Evolutionary conservation across 2,113 vertebrate species (phyloP), one percentile per base, ranked within the genome.

Genomic region (Noctilio leporinus): DNA sequence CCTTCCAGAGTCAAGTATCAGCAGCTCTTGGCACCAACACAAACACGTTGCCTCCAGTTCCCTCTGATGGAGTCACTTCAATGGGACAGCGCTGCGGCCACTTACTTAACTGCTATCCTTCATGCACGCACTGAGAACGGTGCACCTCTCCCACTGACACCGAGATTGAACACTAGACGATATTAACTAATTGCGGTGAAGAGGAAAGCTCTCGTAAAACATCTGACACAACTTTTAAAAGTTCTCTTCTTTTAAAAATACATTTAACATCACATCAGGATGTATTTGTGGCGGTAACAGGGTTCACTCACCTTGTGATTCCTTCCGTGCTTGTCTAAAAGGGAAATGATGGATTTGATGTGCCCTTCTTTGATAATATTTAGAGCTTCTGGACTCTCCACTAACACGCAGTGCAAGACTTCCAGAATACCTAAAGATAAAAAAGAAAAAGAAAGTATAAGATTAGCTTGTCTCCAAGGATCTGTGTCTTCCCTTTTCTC

Each of bases 341-440:
- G 98, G 53, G 99, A 99, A 95, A 99, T 99, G 49, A 99, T 99
- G 65, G 99, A 99, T 92, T 99, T 99, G 97, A 99, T 99, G 96
- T 99, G 99, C 89, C 99, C 99, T 96, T 99, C 99, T 97, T 99
- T 99, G 97, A 99, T 99, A 95, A 99, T 99, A 97, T 99, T 99
- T 45, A 99, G 98, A 76, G 99, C 99, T 98, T 99, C 99, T 28
- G 99, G 99, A 97, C 99, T 99, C 98, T 99, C 99, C 96, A 99
- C 99, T 96, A 99, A 97, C 7, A 99, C 99, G 98, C 99, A 99
- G 86, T 99, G 99, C 94, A 99, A 98, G 94, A 99, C 99, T 92
- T 99, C 99, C n/a, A 99, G 98, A 97, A 99, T 99, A 88, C 99
- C 99, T 99, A 51, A 10, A 70, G 40, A 67, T 1, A 59, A 51